Base-by-base conservation (phyloP, 2,113 vertebrate species). In the Anthoscopus minutus region DNA sequence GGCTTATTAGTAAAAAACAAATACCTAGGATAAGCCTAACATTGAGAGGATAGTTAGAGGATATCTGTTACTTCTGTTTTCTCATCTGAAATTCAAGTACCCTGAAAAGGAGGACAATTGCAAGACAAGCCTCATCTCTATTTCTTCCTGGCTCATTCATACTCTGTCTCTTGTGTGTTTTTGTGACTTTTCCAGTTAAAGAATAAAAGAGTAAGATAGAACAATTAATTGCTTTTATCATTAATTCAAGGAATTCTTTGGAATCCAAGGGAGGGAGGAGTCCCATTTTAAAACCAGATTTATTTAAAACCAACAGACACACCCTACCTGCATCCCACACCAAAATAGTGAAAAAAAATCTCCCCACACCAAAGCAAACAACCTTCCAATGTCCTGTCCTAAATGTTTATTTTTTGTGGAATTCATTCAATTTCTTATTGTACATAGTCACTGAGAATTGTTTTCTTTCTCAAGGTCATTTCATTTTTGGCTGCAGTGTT, bases 401-500 rank as follows among this genome's bases (percentile, higher is more conserved):
- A 35, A 48, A 45, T 91, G 10, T 79, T 82, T 78, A 4, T 72
- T 89, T 79, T 69, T 22, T 54, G 37, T 85, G 23, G 30, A 64
- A 85, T 21, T 50, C 1, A 17, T 24, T 90, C 4, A 31, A 15
- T 54, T 89, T 79, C 19, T 65, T 69, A n/a, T 81, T 91, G 13
- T 70, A 22, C 12, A 33, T 69, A 77, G 28, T 89, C 38, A 76
- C 60, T 89, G 18, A 88, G 60, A 83, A 64, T 81, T 81, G 28
- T 78, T 80, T 62, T 81, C 66, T 92, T 90, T 81, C 24, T 42
- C 18, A 70, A 99, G 99, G 98, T 99, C 42, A 99, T 99, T 96
- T 98, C 99, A 20, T 99, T 99, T 97, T 97, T 99, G 96, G 98
- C 99, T 97, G 99, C 99, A 88, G 97, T 99, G 87, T 94, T 99